phyloP scores from a whole-genome alignment of 2,888 invertebrate genomes.

The Limnephilus rhombicus region DNA sequence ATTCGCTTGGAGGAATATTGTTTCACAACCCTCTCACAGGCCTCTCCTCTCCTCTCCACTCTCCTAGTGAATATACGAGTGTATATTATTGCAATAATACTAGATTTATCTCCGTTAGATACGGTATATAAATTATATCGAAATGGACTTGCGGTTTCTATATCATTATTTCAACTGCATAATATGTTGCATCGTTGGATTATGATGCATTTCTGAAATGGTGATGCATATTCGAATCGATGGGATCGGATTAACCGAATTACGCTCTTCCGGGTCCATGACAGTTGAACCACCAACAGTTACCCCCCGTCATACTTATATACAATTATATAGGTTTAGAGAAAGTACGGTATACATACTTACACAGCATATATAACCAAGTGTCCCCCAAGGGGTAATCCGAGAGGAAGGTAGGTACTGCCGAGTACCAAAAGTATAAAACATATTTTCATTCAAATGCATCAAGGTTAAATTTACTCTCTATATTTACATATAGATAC shows the following conservation, averaged over 20 bases:
- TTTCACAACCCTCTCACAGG: background rate
- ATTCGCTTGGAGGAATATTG: background rate
- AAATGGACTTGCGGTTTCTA: background rate
- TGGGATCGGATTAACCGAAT: background rate
- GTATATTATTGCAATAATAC: background rate
- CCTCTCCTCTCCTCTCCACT: background rate
- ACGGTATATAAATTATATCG: constrained; percentile 12
- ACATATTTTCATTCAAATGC: too few relatives aligned
- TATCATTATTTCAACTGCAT: background rate
- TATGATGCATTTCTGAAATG: background rate
- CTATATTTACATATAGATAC: too few relatives aligned
- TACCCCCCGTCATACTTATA: too few relatives aligned
- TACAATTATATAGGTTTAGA: too few relatives aligned
- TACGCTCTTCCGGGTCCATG: too few relatives aligned
- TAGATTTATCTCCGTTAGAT: constrained; percentile 4
- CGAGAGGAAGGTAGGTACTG: too few relatives aligned
- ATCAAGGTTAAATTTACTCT: too few relatives aligned
- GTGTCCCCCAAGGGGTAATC: too few relatives aligned
- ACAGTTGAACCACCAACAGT: too few relatives aligned
- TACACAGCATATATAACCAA: too few relatives aligned
- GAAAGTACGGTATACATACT: too few relatives aligned
- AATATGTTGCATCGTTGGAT: background rate
- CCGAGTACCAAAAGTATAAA: too few relatives aligned
- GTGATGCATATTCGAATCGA: background rate
- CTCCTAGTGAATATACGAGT: background rate